phyloP scores from a whole-genome alignment of 2,797 vertebrate genomes.

The Tauraco hartlaubi region DNA sequence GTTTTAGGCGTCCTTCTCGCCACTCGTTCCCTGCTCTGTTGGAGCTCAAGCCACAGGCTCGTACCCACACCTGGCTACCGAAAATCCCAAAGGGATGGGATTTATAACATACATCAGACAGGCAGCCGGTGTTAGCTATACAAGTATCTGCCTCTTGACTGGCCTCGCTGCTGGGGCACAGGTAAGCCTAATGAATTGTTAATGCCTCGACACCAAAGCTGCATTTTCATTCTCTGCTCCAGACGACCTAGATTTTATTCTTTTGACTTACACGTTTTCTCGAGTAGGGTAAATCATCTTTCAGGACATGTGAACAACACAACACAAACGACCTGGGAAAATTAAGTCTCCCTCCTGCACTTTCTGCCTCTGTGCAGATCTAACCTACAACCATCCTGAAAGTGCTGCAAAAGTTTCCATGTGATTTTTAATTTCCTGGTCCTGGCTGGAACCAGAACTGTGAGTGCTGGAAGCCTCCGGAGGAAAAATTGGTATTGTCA shows the following conservation, averaged over 20 bases:
- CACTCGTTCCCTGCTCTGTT: neutral
- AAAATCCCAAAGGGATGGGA: neutral
- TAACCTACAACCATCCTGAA: constrained; percentile 1
- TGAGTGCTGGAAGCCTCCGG: neutral
- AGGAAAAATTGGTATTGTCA: constrained; percentile 63
- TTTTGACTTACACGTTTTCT: neutral
- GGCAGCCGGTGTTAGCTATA: neutral
- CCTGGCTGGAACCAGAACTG: constrained; percentile 17
- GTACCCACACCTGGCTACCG: neutral
- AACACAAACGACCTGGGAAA: neutral
- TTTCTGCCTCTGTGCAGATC: neutral
- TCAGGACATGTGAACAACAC: neutral
- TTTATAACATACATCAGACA: neutral
- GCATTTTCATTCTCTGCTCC: neutral
- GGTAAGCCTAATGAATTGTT: constrained; percentile 42
- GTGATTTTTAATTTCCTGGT: constrained; percentile 65
- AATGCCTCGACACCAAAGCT: constrained; percentile 11
- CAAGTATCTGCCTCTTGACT: neutral
- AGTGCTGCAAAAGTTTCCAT: neutral
- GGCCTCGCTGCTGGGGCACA: neutral
- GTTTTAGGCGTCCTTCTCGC: neutral
- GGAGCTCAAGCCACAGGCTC: neutral
- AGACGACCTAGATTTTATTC: constrained; percentile 1
- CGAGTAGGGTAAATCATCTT: neutral
- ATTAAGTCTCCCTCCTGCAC: neutral